phyloP scores from a whole-genome alignment of 2,797 vertebrate genomes.

The Mycteria americana region DNA sequence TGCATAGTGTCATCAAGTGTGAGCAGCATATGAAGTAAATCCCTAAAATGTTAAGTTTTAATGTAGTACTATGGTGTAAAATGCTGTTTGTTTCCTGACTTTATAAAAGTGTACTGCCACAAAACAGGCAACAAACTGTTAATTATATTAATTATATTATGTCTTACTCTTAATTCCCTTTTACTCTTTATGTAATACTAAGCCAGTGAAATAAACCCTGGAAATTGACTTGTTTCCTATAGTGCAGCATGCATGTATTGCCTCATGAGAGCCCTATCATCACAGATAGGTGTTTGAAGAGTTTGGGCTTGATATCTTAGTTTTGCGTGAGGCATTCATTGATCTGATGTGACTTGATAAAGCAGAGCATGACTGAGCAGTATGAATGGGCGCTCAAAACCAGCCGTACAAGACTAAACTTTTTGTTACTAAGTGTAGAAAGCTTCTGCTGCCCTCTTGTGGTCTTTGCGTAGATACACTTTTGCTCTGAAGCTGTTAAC shows the following conservation, averaged over 20 bases:
- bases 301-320: neutral
- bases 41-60: neutral
- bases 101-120: neutral
- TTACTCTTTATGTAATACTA: neutral
- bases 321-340: neutral
- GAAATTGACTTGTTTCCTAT: neutral
- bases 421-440: neutral
- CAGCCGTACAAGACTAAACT: fast-evolving
- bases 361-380: neutral
- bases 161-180: neutral
- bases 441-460: slow-evolving; percentile 51
- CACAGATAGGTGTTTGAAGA: neutral
- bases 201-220: neutral
- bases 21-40: neutral
- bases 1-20: fast-evolving
- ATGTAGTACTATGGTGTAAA: fast-evolving
- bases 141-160: neutral
- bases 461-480: neutral
- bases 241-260: neutral
- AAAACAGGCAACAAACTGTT: neutral
- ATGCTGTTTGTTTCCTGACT: neutral
- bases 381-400: neutral
- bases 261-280: neutral
- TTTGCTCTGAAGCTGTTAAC: neutral
- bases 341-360: neutral